Evolutionary conservation across 30 jellyfish, hydroid and myxozoan genomes (phyloP).

Genomic region (Pelagia noctiluca): DNA sequence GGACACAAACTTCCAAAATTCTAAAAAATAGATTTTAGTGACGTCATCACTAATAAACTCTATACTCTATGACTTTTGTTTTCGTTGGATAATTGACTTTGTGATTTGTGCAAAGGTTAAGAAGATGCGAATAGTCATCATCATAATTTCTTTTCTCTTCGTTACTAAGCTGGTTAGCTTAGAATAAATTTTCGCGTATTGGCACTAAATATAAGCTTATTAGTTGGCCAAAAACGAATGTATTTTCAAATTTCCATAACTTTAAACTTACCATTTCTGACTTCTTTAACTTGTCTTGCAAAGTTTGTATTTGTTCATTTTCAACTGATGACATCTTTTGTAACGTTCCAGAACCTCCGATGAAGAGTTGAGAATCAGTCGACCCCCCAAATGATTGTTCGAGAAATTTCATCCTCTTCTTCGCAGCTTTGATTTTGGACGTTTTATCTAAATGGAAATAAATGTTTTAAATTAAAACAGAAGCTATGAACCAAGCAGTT

Average conservation of each 20-base stretch:
- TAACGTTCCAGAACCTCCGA: constrained; percentile 50
- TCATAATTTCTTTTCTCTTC: not conserved
- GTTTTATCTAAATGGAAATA: constrained; percentile 1
- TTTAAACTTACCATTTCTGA: constrained; percentile 59
- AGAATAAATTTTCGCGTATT: not conserved
- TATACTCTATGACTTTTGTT: no score
- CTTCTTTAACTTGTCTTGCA: constrained; percentile 30
- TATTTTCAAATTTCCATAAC: no score
- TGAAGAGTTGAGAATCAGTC: constrained; percentile 66
- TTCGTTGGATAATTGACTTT: not conserved
- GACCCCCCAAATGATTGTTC: constrained; percentile 88
- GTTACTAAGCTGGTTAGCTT: not conserved
- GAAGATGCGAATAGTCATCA: not conserved
- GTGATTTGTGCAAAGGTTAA: not conserved
- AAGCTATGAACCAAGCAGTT: not conserved
- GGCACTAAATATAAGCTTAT: not conserved
- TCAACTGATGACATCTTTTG: constrained; percentile 33
- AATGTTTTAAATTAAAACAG: not conserved
- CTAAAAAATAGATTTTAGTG: no score
- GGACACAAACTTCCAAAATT: no score
- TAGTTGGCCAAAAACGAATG: not conserved
- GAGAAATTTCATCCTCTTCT: constrained; percentile 72
- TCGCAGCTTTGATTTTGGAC: constrained; percentile 51
- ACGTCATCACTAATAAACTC: no score
- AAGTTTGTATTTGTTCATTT: constrained; percentile 36